phyloP scores from a whole-genome alignment of 53 echinoderm and acorn worm species.

The Holothuria scabra region DNA sequence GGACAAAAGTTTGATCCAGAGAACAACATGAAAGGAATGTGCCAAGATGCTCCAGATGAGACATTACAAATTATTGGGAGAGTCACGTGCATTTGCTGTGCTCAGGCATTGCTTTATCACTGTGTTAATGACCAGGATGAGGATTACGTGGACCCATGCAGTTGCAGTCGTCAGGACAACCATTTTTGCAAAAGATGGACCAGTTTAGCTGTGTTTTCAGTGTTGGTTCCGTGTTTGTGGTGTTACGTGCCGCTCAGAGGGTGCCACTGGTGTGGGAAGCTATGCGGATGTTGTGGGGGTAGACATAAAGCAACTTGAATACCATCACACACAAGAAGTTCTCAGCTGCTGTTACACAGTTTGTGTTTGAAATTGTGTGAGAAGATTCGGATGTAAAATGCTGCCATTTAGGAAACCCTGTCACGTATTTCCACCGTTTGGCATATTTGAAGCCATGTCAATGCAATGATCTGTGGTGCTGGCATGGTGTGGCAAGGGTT shows the following conservation, averaged over 20 bases:
- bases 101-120: slow-evolving; percentile 88
- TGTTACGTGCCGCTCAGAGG: slow-evolving; percentile 95
- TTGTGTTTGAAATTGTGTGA: slow-evolving; percentile 9
- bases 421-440: too few relatives aligned
- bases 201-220: slow-evolving; percentile 79
- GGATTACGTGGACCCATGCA: slow-evolving; percentile 87
- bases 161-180: slow-evolving; percentile 73
- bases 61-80: slow-evolving; percentile 69
- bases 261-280: slow-evolving; percentile 93
- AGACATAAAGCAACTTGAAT: slow-evolving; percentile 93
- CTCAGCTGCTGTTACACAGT: background rate
- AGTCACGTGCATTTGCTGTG: slow-evolving; percentile 79
- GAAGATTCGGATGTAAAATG: too few relatives aligned
- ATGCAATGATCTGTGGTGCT: too few relatives aligned
- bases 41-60: slow-evolving; percentile 91
- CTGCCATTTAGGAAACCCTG: too few relatives aligned
- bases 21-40: slow-evolving; percentile 76
- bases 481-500: too few relatives aligned
- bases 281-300: slow-evolving; percentile 96
- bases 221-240: slow-evolving; percentile 95
- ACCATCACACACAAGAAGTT: background rate
- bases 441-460: too few relatives aligned
- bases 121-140: slow-evolving; percentile 90
- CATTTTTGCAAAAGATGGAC: slow-evolving; percentile 92
- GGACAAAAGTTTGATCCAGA: slow-evolving; percentile 88